Base-by-base conservation (phyloP, 2,888 invertebrate species). In the Lasioglossum marginatum region DNA sequence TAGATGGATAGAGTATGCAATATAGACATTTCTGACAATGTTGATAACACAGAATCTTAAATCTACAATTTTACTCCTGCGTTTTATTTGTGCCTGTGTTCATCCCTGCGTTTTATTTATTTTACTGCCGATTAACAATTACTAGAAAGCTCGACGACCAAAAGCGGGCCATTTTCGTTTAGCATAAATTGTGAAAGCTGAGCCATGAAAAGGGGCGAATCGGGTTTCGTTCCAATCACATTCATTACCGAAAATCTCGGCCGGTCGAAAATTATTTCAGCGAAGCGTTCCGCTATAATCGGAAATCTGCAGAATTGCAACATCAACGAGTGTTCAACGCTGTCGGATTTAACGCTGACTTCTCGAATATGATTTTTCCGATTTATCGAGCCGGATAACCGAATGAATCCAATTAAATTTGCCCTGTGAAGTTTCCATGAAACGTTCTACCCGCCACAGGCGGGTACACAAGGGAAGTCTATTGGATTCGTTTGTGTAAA, bases 401-500 rank as follows among this genome's bases (percentile, higher is more conserved):
- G 83, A 57, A 75, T 83, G 48, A 79, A 79, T 71, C 79, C 85
- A 83, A 83, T 85, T 83, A 83, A 77, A 85, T 12, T 34, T 12
- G 14, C 10, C n/a, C 27, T 19, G 37, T 16, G 52, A 19, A 79
- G 57, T 76, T 76, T 76, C 63, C 45, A 19, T 0, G 43, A 12
- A 71, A 75, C 23, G 43, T 19, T 72, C 43, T 19, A n/a, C 52
- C 16, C 37, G n/a, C 23, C 34, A 4, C 12, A n/a, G 60, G 27
- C 60, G 37, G 37, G 52, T 23, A 68, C 34, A 68, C 10, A 34
- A 10, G 37, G 10, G 8, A 34, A 68, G 8, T 37, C 19, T 37
- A 23, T 68, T 68, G 34, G 31, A 23, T 19, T 19, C 16, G 10
- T 68, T 27, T 27, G 23, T 23, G 19, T 16, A 37, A 37, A 68